A percentile compares a stretch with the other conserved stretches of the same genome.
Evolutionary conservation across 2,797 vertebrate species (phyloP).

Genomic region (Cyprinella venusta): DNA sequence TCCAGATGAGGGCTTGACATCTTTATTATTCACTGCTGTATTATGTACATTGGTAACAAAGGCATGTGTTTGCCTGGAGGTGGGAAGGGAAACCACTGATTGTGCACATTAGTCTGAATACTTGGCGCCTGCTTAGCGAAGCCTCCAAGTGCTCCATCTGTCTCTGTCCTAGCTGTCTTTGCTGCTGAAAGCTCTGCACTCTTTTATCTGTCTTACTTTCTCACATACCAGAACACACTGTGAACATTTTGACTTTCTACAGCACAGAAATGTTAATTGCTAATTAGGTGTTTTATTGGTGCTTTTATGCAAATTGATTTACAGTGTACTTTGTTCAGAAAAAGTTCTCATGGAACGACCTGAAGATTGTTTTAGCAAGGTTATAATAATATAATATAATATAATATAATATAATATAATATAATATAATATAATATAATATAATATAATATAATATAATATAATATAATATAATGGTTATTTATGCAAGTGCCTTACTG

Average conservation of each 20-base stretch:
- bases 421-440: not conserved
- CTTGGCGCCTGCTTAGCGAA: conserved; percentile 73
- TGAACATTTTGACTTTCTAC: conserved; percentile 45
- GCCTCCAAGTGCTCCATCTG: conserved; percentile 76
- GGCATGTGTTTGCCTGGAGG: conserved; percentile 66
- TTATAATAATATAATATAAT: not conserved
- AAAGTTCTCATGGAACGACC: not conserved
- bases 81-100: conserved; percentile 64
- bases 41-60: conserved; percentile 66
- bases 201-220: conserved; percentile 45
- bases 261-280: conserved; percentile 37
- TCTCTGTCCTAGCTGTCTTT: conserved; percentile 58
- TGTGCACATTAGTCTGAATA: conserved; percentile 72
- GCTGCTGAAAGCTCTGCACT: conserved; percentile 38
- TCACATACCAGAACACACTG: conserved; percentile 54
- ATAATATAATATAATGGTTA: not conserved
- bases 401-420: not conserved
- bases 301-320: not conserved
- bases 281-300: not conserved
- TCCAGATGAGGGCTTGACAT: conserved; percentile 74
- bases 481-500: not conserved
- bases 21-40: conserved; percentile 72
- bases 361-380: not conserved
- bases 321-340: not conserved
- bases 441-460: too few relatives aligned